phyloP scores from a whole-genome alignment of 2,888 invertebrate genomes.

The Escarpia spicata region DNA sequence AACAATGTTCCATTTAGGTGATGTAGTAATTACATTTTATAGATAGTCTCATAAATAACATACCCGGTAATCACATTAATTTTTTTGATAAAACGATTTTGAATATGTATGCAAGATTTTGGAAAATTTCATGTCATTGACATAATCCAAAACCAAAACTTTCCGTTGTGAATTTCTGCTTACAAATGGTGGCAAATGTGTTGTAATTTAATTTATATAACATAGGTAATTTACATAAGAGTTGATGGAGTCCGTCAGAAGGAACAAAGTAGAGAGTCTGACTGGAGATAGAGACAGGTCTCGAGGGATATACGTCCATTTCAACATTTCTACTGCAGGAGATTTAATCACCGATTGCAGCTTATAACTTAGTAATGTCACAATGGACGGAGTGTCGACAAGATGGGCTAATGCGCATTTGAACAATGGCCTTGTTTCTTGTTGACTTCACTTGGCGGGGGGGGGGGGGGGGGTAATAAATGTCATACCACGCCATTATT shows the following conservation, averaged over 20 bases:
- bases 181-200: neutral
- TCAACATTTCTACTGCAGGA: neutral
- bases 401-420: neutral
- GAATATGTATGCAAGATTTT: neutral
- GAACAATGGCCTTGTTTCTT: neutral
- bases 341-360: neutral
- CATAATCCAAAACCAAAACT: neutral
- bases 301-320: neutral
- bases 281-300: neutral
- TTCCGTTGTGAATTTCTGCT: neutral
- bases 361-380: neutral
- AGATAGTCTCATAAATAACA: neutral
- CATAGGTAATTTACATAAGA: neutral
- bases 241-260: neutral
- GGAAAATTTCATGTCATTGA: neutral
- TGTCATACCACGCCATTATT: neutral
- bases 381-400: neutral
- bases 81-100: neutral
- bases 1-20: neutral
- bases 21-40: neutral
- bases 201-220: slow-evolving; percentile 13
- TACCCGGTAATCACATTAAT: neutral
- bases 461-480: neutral
- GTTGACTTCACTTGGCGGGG: neutral
- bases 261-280: neutral